Evolutionary conservation across 2,113 vertebrate genomes (phyloP).

Genomic region (Eonycteris spelaea): DNA sequence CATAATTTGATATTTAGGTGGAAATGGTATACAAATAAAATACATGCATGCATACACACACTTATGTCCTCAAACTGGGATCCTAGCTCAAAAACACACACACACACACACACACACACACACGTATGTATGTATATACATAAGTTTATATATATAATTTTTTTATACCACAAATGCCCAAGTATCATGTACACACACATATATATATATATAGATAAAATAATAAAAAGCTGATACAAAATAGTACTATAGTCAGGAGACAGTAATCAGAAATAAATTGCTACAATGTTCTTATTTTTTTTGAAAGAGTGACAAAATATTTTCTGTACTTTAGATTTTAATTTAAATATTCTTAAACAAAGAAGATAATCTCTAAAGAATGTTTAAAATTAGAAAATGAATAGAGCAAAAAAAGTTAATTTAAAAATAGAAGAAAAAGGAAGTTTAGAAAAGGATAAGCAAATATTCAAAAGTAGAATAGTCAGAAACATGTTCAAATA

Average conservation of each 20-base stretch:
- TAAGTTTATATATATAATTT: no score
- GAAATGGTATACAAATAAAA: not conserved
- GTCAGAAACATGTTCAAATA: not conserved
- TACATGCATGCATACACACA: not conserved
- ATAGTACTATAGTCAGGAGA: not conserved
- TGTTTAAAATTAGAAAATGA: not conserved
- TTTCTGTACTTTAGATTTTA: not conserved
- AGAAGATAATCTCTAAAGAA: not conserved
- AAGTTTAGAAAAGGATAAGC: not conserved
- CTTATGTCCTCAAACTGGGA: no score
- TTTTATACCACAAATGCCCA: no score
- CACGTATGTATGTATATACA: no score
- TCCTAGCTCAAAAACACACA: not conserved
- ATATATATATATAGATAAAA: not conserved
- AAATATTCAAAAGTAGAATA: not conserved
- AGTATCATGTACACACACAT: no score
- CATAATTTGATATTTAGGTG: not conserved
- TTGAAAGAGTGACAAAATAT: not conserved
- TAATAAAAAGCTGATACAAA: not conserved
- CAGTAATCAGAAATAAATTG: not conserved
- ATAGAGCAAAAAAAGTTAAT: not conserved
- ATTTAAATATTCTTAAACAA: not conserved
- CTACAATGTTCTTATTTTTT: not conserved
- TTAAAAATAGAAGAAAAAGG: not conserved
- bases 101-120: no score